Conservation (phyloP, 2,797 vertebrate species). For the Typhlichthys subterraneus region DNA sequence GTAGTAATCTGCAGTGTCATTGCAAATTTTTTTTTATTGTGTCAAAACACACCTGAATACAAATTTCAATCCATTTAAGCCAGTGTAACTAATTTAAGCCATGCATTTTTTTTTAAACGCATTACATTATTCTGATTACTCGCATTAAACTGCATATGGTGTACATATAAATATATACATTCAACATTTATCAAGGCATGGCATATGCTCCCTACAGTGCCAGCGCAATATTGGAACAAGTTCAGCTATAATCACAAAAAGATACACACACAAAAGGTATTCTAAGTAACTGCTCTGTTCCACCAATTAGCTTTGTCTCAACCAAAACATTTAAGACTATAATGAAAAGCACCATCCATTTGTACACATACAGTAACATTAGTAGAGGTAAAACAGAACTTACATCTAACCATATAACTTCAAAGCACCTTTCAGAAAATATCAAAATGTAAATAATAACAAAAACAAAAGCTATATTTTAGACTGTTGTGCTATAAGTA, state of each 20-base stretch:
- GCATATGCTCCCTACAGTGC: slow-evolving; percentile 31
- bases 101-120: slow-evolving; percentile 23
- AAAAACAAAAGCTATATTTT: slow-evolving; percentile 29
- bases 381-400: slow-evolving; percentile 57
- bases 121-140: slow-evolving; percentile 16
- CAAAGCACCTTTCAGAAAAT: slow-evolving; percentile 53
- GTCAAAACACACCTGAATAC: slow-evolving; percentile 21
- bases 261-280: slow-evolving; percentile 22
- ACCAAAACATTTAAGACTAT: slow-evolving; percentile 51
- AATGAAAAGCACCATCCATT: slow-evolving; percentile 52
- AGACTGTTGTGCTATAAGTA: slow-evolving; percentile 32
- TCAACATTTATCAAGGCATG: slow-evolving; percentile 32
- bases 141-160: slow-evolving; percentile 33
- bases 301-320: slow-evolving; percentile 47
- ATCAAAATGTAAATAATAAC: slow-evolving; percentile 34
- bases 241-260: slow-evolving; percentile 36
- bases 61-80: slow-evolving; percentile 42
- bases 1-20: slow-evolving; percentile 5
- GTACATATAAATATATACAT: slow-evolving; percentile 49
- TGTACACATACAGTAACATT: slow-evolving; percentile 33
- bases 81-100: slow-evolving; percentile 28
- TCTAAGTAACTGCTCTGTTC: not conserved
- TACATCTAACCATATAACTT: slow-evolving; percentile 24
- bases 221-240: slow-evolving; percentile 40
- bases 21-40: slow-evolving; percentile 20